phyloP scores from a whole-genome alignment of 2,888 invertebrate genomes.

The Rhyacophila evoluta region DNA sequence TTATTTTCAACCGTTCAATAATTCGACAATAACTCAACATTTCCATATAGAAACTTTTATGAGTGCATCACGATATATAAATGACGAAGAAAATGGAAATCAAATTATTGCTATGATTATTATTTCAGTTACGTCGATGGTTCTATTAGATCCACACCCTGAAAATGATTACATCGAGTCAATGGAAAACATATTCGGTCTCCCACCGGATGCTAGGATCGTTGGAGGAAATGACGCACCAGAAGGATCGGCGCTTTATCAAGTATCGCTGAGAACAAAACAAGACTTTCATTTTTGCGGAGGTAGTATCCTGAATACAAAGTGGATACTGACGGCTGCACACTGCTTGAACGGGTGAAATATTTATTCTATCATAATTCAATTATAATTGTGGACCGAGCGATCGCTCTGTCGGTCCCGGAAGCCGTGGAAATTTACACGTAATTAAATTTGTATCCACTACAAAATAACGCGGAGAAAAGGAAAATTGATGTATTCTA shows the following conservation, averaged over 20 bases:
- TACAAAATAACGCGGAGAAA: too few species aligned
- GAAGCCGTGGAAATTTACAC: too few species aligned
- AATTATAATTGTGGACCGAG: too few species aligned
- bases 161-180: neutral
- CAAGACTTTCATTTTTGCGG: slow-evolving; percentile 3
- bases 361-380: too few species aligned
- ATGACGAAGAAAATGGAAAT: too few species aligned
- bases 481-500: too few species aligned
- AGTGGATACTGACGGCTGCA: slow-evolving; percentile 36
- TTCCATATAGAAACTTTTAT: too few species aligned
- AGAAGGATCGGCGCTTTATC: slow-evolving; percentile 52
- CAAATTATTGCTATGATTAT: neutral
- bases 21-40: too few species aligned
- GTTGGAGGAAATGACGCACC: slow-evolving; percentile 17
- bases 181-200: neutral
- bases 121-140: neutral
- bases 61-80: too few species aligned
- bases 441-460: too few species aligned
- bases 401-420: too few species aligned
- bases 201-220: neutral
- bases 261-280: slow-evolving; percentile 47
- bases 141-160: neutral
- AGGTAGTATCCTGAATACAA: slow-evolving; percentile 28
- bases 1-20: too few species aligned
- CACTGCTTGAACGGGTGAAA: slow-evolving; percentile 32